Percentiles rank a stretch among this genome's conserved stretches.
Conservation (phyloP, 2,888 invertebrate species). For the Odontothrips loti region DNA sequence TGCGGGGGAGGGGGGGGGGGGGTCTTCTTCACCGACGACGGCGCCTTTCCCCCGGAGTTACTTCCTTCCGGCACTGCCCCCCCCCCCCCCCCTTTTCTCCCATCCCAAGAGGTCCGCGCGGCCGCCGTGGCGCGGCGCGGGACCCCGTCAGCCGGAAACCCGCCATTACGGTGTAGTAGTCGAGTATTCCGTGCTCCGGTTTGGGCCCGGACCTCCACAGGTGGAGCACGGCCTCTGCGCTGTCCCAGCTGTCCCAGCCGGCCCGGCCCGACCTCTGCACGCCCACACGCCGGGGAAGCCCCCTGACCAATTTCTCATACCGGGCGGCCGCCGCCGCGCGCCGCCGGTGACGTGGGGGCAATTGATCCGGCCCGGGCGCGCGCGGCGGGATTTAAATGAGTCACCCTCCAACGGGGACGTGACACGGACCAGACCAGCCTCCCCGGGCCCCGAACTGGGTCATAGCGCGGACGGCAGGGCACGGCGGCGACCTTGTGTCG, state of each 20-base stretch:
- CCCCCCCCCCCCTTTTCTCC: slow-evolving; percentile 29
- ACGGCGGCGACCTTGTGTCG: neutral
- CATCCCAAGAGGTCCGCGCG: neutral
- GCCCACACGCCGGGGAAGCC: no score
- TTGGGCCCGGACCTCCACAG: neutral
- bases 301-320: no score
- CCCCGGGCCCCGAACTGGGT: slow-evolving; percentile 34
- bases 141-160: slow-evolving; percentile 31
- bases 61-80: slow-evolving; percentile 25
- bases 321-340: neutral
- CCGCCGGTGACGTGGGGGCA: neutral
- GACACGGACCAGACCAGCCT: no score
- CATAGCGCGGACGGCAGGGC: slow-evolving; percentile 11
- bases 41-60: slow-evolving; percentile 37
- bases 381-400: no score
- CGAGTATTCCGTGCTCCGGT: neutral
- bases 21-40: neutral
- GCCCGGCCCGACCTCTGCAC: neutral
- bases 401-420: no score
- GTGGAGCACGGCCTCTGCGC: slow-evolving; percentile 37
- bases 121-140: neutral
- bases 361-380: neutral
- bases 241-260: neutral
- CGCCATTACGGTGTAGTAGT: neutral
- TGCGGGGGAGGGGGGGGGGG: neutral